Conservation (phyloP, 2,888 invertebrate species). For the Euproctis similis region DNA sequence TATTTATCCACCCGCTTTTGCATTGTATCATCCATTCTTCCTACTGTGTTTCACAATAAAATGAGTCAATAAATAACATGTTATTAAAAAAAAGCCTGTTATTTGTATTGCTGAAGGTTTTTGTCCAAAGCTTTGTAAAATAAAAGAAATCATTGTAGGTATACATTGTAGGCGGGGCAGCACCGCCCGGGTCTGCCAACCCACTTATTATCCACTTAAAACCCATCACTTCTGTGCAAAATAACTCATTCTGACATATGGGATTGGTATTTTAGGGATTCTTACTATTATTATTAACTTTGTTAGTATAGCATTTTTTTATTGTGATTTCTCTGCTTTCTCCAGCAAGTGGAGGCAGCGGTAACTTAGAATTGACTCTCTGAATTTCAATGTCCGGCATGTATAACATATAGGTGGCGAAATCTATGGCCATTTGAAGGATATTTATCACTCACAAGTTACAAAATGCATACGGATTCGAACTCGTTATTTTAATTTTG, state of each 20-base stretch:
- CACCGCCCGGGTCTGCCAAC: slow-evolving; percentile 52
- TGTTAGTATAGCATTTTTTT: no score
- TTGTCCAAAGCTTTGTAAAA: slow-evolving; percentile 25
- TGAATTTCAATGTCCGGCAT: no score
- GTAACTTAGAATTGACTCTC: no score
- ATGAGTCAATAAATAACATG: slow-evolving; percentile 6
- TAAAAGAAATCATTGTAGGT: slow-evolving; percentile 32
- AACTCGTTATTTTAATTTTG: no score
- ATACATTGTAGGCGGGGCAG: slow-evolving; percentile 50
- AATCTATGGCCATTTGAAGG: no score
- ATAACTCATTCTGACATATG: slow-evolving; percentile 29
- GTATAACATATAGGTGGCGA: no score
- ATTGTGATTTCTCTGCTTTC: no score
- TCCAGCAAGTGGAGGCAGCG: no score
- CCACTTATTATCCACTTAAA: slow-evolving; percentile 70
- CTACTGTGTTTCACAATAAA: slow-evolving; percentile 5
- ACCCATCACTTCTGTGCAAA: slow-evolving; percentile 67
- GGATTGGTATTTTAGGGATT: slow-evolving; percentile 3
- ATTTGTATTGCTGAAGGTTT: slow-evolving; percentile 8
- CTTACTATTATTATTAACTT: neutral
- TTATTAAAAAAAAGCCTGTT: slow-evolving; percentile 6
- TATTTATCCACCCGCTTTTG: no score
- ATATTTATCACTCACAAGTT: no score
- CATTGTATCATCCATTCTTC: no score
- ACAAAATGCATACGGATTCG: no score